Percentiles rank a stretch among this genome's conserved stretches.
These are phyloP conservation scores for Adineta ricciae DNA, from an alignment of 2,888 invertebrate species.

Conservation along the genomic window DNA sequence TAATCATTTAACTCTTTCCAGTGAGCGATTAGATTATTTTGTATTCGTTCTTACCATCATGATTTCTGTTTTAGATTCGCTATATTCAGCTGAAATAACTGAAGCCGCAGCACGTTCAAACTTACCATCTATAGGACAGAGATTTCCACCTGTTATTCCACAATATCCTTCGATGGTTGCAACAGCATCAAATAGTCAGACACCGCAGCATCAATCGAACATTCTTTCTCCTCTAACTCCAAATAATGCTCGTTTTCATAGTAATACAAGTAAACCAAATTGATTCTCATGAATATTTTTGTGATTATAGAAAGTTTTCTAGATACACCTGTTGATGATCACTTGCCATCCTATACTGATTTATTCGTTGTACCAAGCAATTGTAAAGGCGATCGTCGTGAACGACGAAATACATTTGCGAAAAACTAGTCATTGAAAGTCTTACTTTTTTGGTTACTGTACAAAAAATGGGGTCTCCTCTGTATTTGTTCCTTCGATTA, in stretches of 20 bases:
- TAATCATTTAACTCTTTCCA: background rate
- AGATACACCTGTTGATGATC: background rate
- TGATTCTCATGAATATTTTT: too few relatives aligned
- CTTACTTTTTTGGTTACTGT: background rate
- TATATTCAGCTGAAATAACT: constrained; percentile 7
- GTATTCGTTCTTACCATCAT: too few relatives aligned
- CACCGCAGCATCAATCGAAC: background rate
- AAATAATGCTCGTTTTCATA: background rate
- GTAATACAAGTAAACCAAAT: background rate
- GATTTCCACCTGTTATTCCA: background rate
- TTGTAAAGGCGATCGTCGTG: background rate
- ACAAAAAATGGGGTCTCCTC: background rate
- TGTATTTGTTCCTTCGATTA: background rate
- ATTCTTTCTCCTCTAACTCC: background rate
- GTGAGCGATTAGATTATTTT: background rate
- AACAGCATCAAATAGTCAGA: background rate
- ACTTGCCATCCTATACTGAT: background rate
- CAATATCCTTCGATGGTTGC: background rate
- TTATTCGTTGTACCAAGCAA: background rate
- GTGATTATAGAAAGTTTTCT: background rate
- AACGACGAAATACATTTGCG: background rate
- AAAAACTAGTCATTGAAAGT: background rate
- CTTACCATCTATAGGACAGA: background rate
- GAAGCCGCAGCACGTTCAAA: background rate
- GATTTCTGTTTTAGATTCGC: background rate